Percentiles rank a stretch among this genome's conserved stretches.
Conservation (phyloP, 2,113 vertebrate species). For the Sceloporus undulatus region DNA sequence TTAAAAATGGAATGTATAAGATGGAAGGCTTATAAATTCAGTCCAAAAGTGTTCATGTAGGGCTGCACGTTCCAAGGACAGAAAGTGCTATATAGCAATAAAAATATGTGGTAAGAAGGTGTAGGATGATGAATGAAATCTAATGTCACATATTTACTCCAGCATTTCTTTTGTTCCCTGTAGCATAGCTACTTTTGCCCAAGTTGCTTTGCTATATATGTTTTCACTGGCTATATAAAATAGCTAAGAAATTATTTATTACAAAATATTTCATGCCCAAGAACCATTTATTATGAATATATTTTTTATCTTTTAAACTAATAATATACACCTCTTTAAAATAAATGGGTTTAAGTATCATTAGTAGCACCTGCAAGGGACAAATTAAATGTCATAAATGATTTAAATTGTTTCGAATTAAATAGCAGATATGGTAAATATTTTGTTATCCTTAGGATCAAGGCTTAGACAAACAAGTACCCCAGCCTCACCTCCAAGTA, state of each 20-base stretch:
- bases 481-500: neutral
- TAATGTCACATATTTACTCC: neutral
- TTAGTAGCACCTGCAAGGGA: neutral
- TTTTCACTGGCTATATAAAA: neutral
- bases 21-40: neutral
- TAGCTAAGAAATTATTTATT: conserved; percentile 3
- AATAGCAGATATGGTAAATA: neutral
- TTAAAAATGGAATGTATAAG: neutral
- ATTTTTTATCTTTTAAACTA: neutral
- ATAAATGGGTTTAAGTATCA: neutral
- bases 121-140: neutral
- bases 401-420: neutral
- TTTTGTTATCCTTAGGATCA: conserved; percentile 9
- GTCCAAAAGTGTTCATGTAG: neutral
- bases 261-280: neutral
- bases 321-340: neutral
- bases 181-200: neutral
- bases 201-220: neutral
- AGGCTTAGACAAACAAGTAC: neutral
- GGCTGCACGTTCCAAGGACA: neutral
- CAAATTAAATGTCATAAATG: conserved; percentile 8
- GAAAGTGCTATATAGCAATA: neutral
- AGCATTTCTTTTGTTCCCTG: neutral
- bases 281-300: conserved; percentile 18
- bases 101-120: neutral